Base-by-base conservation (phyloP, 2,113 vertebrate species). In the Albula glossodonta region DNA sequence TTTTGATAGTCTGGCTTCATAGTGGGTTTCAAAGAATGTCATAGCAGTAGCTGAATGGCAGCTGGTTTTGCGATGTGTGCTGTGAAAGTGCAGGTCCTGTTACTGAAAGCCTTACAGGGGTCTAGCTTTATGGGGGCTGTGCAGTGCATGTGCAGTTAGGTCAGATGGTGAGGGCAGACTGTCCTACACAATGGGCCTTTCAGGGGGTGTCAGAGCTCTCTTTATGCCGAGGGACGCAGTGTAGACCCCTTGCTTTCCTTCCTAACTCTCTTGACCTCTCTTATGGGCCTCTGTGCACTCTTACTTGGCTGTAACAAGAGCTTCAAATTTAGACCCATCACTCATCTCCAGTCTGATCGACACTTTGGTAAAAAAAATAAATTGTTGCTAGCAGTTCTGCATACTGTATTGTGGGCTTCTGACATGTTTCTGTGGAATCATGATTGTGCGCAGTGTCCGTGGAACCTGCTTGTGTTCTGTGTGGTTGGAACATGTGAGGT, bases 151-250 rank as follows among this genome's bases (percentile, higher is more conserved):
- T 53, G 17, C 88, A 51, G 82, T 80, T 80, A 89, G 90, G 89
- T 91, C 88, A 91, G 8, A 74, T 0, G 31, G 31, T 41, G 31
- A 41, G 31, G 31, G 31, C 41, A n/a, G 22, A 22, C 17, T 48
- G 57, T 51, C 41, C 48, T 50, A 81, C 60, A 93, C 89, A 92
- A 91, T 87, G 19, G 85, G 60, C 78, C 86, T 90, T 85, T 87
- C 17, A 91, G 80, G 63, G 84, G 80, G 60, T 87, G 74, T 90
- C 81, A 74, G 74, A 82, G 86, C 22, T 56, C 5, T 90, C 84
- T 91, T 90, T 90, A 82, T 91, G 31, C 50, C 0, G 41, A 60
- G 60, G 52, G 60, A 74, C 83, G 74, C 86, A 78, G 87, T 88
- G 84, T 78, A 50, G 19, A 13, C 41, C 51, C 13, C 50, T 60